Evolutionary conservation across 2,797 vertebrate species (phyloP).

Genomic region (Choloepus didactylus): DNA sequence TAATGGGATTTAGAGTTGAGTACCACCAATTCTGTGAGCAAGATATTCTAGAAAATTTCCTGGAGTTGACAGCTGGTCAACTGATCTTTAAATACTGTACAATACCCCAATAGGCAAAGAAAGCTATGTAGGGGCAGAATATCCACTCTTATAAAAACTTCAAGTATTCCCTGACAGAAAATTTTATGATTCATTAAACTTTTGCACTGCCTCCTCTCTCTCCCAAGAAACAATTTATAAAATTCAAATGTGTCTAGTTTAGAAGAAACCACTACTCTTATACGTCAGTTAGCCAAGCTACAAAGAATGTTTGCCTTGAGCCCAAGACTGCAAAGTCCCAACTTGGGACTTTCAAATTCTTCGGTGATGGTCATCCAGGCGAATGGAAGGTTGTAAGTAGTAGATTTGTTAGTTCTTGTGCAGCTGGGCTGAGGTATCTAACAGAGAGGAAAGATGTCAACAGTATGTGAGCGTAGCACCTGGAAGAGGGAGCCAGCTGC

Average conservation of each 20-base stretch:
- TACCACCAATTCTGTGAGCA: background rate
- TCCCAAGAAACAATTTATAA: constrained; percentile 56
- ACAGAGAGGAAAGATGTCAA: constrained; percentile 65
- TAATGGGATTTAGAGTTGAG: background rate
- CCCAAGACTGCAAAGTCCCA: too few species aligned
- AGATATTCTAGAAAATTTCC: background rate
- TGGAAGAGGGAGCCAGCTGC: constrained; percentile 37
- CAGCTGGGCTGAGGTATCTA: constrained; percentile 59
- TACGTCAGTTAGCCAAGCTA: background rate
- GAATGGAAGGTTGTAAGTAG: background rate
- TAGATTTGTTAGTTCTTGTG: background rate
- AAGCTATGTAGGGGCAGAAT: background rate
- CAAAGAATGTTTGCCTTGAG: background rate
- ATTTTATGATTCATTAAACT: constrained; percentile 45
- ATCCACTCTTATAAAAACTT: background rate
- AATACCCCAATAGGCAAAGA: background rate
- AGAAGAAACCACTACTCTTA: background rate
- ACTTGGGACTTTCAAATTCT: too few species aligned
- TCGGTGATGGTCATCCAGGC: background rate
- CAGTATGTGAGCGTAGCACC: constrained; percentile 4
- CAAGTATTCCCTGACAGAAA: constrained; percentile 18
- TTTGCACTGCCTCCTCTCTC: background rate
- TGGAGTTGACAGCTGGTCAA: accelerated
- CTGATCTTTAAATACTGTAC: background rate
- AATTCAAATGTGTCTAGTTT: background rate